Evolutionary conservation across 2,888 invertebrate genomes (phyloP), one percentile per base, ranked within the genome.

Genomic region (Nezara viridula): DNA sequence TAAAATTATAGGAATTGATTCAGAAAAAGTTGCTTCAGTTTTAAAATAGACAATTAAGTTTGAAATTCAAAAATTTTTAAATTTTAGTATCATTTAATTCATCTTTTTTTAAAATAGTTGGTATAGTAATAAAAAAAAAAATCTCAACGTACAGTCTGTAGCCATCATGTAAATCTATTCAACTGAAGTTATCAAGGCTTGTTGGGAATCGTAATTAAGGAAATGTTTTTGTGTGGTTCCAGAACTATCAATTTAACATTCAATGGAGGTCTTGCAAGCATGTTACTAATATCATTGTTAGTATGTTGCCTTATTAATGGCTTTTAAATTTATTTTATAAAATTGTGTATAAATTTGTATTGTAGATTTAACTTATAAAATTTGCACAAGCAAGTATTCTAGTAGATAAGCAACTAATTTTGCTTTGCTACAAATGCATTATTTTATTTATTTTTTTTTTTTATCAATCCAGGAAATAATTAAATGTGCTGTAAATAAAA

Each of bases 311-410:
- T 24, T 40, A 44, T 6, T 6, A 77, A 21, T 12, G n/a, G 40
- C 44, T 44, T 44, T 44, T 81, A 81, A 44, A 81, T 81, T 44
- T 81, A 81, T 81, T 81, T 81, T n/a, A 81, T 81, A 81, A 81
- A 6, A 44, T 40, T 81, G 44, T 81, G n/a, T 44, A n/a, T 81
- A 44, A 44, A 81, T 81, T 40, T 47, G n/a, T 81, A 3, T 44
- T 12, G 81, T 81, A 44, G 81, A 24, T 44, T 81, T 44, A 44
- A 81, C n/a, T 7, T 14, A 44, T 44, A 24, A 81, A 10, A 81
- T 81, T 81, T 81, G 81, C 81, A 81, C 81, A 81, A 81, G 44
- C 81, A 81, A 44, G 44, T n/a, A 40, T 44, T 40, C n/a, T 81
- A 44, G 81, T 81, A 81, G 81, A 44, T n/a, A 44, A 14, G 81